Base-by-base conservation (phyloP, 2,888 invertebrate genomes). In the Drosophila borborema region DNA sequence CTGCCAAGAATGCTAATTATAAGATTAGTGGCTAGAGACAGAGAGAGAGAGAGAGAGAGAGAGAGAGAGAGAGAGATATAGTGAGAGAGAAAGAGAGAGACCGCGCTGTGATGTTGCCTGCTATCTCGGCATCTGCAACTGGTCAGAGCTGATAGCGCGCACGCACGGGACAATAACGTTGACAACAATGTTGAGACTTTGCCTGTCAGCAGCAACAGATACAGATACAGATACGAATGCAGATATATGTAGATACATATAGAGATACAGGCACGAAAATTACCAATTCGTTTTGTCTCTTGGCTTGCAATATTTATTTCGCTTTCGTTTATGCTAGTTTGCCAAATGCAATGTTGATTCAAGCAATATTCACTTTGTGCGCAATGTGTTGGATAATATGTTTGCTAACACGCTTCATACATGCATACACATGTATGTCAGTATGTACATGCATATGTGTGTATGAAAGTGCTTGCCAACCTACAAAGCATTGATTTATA, bases 1-100 rank as follows among this genome's bases (percentile, higher is more conserved):
- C 88, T 85, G 85, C 85, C 90, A 87, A 89, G 90, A 90, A 90
- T 90, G 89, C 90, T 90, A 87, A 87, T 87, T 87, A 89, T 87
- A 89, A 87, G 87, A 85, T 85, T 87, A 89, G 77, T 80, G 70
- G 67, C 55, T 66, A 31, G 7, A 63, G 40, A 63, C n/a, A 62
- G 20, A 56, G 67, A 62, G 74, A 23, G 64, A 28, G 40, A 60
- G n/a, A 62, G 28, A 56, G 69, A 59, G 74, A 46, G 67, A 59
- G 75, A 16, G 16, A 59, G 40, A 60, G n/a, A 62, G 20, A 56
- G 67, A 62, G 74, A 23, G 64, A 28, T n/a, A n/a, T n/a, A n/a
- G n/a, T n/a, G 40, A 60, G n/a, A 62, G 28, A 56, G 69, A 59
- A 70, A 46, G 67, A 59, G 75, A 16, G 16, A 59, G 40, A 60